These are phyloP conservation scores for Odobenus rosmarus DNA, from an alignment of 2,113 vertebrate species.

Conservation along the genomic window DNA sequence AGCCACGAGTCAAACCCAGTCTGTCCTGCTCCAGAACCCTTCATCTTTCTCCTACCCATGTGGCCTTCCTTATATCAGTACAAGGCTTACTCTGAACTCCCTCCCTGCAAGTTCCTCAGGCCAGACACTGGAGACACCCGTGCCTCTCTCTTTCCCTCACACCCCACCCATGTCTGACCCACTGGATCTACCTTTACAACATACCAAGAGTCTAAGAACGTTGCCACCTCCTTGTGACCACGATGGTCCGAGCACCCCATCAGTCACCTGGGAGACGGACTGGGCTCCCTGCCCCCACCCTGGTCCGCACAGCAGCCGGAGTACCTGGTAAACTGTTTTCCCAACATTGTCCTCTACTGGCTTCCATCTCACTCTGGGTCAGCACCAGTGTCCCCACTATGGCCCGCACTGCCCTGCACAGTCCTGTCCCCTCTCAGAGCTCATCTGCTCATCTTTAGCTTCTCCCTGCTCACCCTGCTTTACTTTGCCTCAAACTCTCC, in stretches of 20 bases:
- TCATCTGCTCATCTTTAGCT: too few species aligned
- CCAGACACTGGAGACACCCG: background rate
- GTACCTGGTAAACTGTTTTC: too few species aligned
- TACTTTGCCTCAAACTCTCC: background rate
- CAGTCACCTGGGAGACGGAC: background rate
- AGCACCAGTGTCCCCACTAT: accelerated
- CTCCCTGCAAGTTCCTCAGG: background rate
- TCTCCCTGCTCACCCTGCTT: too few species aligned
- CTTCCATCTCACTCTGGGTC: background rate
- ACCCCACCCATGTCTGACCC: background rate
- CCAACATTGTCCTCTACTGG: background rate
- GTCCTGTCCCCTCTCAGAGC: accelerated
- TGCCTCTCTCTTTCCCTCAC: background rate
- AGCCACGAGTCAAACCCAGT: background rate
- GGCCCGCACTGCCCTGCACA: background rate
- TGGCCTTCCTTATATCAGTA: background rate
- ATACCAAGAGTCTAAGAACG: background rate
- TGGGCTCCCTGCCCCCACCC: background rate
- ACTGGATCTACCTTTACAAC: accelerated
- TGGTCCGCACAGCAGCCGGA: too few species aligned
- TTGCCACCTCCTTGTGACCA: background rate
- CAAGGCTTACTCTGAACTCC: background rate
- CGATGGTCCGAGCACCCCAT: background rate
- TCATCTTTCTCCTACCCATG: background rate
- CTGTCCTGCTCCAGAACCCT: background rate